Evolutionary conservation across 1,140 invertebrate species (phyloP).

Genomic region (Drosophila prosaltans): DNA sequence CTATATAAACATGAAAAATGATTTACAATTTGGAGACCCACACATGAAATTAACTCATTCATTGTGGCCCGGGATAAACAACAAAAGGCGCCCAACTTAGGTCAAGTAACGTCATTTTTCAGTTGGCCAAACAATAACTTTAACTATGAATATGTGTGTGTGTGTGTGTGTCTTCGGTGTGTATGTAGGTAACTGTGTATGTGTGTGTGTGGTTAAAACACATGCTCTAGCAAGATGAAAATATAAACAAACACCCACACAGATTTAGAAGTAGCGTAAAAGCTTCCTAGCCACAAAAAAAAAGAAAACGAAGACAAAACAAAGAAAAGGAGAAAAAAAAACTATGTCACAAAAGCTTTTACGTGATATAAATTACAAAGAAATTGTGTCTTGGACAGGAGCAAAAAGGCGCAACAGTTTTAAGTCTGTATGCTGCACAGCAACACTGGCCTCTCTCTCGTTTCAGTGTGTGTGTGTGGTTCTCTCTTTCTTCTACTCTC

Average conservation of each 20-base stretch:
- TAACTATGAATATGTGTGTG: slow-evolving; percentile 16
- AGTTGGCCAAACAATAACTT: slow-evolving; percentile 68
- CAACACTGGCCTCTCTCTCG: slow-evolving; percentile 58
- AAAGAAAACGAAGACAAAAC: too few relatives aligned
- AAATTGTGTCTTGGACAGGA: slow-evolving; percentile 35
- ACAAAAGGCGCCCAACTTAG: slow-evolving; percentile 54
- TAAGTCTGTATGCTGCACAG: slow-evolving; percentile 46
- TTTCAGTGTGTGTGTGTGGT: neutral
- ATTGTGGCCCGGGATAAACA: slow-evolving; percentile 67
- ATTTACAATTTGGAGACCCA: slow-evolving; percentile 54
- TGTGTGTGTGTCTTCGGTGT: neutral
- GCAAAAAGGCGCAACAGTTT: slow-evolving; percentile 69
- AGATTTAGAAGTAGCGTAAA: slow-evolving; percentile 52
- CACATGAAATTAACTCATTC: slow-evolving; percentile 78
- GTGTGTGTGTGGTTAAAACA: slow-evolving; percentile 49
- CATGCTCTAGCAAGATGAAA: slow-evolving; percentile 65
- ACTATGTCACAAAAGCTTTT: slow-evolving; percentile 74
- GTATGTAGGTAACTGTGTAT: neutral
- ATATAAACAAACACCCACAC: slow-evolving; percentile 76
- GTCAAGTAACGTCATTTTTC: slow-evolving; percentile 76
- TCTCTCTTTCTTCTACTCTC: slow-evolving; percentile 25
- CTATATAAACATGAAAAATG: slow-evolving; percentile 61
- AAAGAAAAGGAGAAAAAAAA: slow-evolving; percentile 29
- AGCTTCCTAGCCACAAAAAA: slow-evolving; percentile 41
- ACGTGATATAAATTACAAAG: slow-evolving; percentile 54